Base-by-base conservation (phyloP, 1,140 invertebrate genomes). In the Oryctes rhinoceros region DNA sequence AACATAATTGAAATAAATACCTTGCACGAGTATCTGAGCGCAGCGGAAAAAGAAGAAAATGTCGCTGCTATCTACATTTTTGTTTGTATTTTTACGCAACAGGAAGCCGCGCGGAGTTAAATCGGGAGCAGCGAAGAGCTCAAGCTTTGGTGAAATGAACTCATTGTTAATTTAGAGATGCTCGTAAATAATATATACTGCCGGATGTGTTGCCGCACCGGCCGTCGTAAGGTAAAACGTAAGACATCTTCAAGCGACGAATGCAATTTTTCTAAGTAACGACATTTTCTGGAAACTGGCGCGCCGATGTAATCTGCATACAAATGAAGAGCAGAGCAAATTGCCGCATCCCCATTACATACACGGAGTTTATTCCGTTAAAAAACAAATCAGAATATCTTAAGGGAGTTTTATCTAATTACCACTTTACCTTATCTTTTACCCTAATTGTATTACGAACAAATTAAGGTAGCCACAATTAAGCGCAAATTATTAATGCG, bases 261-360 rank as follows among this genome's bases (percentile, higher is more conserved):
- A 59, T 59, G 53, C 53, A 59, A 59, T 59, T 59, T 59, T 59
- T 59, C 53, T 59, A 59, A 59, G 53, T 59, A 59, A 59, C 53
- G 53, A 59, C 53, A n/a, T 59, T 18, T 59, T 59, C 53, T 59
- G 53, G 53, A 59, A 59, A 59, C 18, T 59, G 53, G n/a, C 15
- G 13, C 7, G 53, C 53, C 15, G 53, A 59, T 18, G n/a, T 59
- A 59, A 59, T 59, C 53, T 59, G 53, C 53, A 59, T 59, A 15
- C 53, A 59, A 59, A 59, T 59, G 53, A 59, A 18, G 53, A 53
- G 11, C 11, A n/a, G 11, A n/a, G 53, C 53, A 59, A 59, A 59
- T 59, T 59, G 53, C 53, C 15, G 53, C 18, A 59, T 59, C 18
- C 53, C 15, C 39, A 59, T 18, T 6, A 18, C 18, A 18, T 59